A percentile compares a stretch with the other conserved stretches of the same genome.
Conservation (phyloP, 2,888 invertebrate species). For the Vesta saturnalis region DNA sequence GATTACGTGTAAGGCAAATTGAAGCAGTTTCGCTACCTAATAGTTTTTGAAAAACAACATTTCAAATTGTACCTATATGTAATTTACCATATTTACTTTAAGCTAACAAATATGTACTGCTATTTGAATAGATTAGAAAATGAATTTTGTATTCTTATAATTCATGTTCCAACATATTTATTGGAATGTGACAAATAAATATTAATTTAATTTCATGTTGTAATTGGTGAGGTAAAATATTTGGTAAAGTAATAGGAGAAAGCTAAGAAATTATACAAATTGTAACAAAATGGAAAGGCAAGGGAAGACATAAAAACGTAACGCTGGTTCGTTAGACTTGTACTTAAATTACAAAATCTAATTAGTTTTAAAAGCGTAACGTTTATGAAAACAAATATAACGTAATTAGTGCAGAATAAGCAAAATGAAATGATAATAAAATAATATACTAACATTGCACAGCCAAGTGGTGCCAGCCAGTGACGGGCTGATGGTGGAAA, state of each 20-base stretch:
- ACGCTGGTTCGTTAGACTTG: constrained; percentile 50
- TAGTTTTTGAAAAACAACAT: too few relatives aligned
- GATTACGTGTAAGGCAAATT: too few relatives aligned
- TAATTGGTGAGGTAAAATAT: not conserved
- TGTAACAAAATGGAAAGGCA: constrained; percentile 34
- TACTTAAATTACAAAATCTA: constrained; percentile 54
- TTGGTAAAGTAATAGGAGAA: constrained; percentile 11
- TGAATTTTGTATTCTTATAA: too few relatives aligned
- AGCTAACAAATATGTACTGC: too few relatives aligned
- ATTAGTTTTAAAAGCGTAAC: constrained; percentile 56
- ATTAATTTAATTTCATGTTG: not conserved
- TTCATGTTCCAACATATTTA: too few relatives aligned
- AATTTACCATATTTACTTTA: too few relatives aligned
- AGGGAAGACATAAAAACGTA: constrained; percentile 34
- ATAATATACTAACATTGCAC: constrained; percentile 73
- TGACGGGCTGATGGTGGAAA: constrained; percentile 63
- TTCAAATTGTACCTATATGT: too few relatives aligned
- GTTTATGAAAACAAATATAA: constrained; percentile 58
- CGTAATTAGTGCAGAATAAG: constrained; percentile 52
- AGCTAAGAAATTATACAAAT: constrained; percentile 21
- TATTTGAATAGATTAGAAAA: too few relatives aligned
- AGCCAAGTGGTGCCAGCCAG: constrained; percentile 71
- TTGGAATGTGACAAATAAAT: too few relatives aligned
- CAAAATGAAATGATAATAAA: constrained; percentile 56
- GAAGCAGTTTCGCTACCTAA: too few relatives aligned